These are phyloP conservation scores for Argyrosomus regius DNA, from an alignment of 2,797 vertebrate genomes.

Conservation along the genomic window DNA sequence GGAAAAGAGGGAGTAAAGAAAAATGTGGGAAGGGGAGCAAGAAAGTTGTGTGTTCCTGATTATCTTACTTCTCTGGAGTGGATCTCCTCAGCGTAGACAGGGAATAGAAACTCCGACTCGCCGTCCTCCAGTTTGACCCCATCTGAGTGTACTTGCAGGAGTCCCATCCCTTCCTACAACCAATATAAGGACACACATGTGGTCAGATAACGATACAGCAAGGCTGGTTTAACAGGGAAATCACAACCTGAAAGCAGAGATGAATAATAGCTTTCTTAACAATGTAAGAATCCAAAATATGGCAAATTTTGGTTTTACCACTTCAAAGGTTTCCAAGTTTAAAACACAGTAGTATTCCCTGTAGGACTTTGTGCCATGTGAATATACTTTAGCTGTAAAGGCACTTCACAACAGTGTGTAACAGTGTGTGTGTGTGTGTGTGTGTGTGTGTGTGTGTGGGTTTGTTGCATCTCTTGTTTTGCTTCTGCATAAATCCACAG, in stretches of 20 bases:
- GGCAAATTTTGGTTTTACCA: slow-evolving; percentile 7
- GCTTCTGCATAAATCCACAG: slow-evolving; percentile 64
- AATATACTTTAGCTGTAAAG: slow-evolving; percentile 12
- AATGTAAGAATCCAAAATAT: slow-evolving; percentile 12
- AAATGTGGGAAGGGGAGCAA: slow-evolving; percentile 26
- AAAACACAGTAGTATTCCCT: slow-evolving; percentile 7
- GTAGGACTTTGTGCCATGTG: background rate
- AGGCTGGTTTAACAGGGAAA: background rate
- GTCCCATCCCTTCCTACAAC: slow-evolving; percentile 93
- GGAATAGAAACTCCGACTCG: slow-evolving; percentile 95
- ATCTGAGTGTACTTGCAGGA: slow-evolving; percentile 89
- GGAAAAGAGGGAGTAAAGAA: background rate
- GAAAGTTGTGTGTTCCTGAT: slow-evolving; percentile 37
- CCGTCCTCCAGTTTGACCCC: slow-evolving; percentile 92
- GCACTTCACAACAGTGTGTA: slow-evolving; percentile 6
- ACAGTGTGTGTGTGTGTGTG: slow-evolving; percentile 1
- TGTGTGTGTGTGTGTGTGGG: slow-evolving; percentile 5
- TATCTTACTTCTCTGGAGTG: slow-evolving; percentile 92
- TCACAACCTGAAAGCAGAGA: background rate
- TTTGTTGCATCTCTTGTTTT: slow-evolving; percentile 23
- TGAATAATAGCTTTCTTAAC: background rate
- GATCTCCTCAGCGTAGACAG: slow-evolving; percentile 94
- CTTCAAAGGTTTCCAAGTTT: background rate
- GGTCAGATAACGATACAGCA: background rate
- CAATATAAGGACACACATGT: slow-evolving; percentile 7